Conservation (phyloP, 2,113 vertebrate species). For the Tauraco erythrolophus region DNA sequence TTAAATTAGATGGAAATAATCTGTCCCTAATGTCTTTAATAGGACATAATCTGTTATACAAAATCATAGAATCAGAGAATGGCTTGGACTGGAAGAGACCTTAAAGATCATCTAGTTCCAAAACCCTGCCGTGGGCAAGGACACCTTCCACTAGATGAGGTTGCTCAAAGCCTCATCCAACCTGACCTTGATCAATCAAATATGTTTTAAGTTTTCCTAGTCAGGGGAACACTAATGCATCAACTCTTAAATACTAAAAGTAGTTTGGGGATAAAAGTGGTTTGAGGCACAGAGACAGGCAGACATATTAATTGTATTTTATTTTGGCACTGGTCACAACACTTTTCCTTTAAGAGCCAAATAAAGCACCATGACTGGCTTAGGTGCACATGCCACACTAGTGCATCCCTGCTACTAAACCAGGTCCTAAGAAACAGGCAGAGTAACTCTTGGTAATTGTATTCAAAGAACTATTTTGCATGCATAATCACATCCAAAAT, state of each 20-base stretch:
- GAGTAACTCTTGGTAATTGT: neutral
- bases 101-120: no score
- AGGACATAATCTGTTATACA: neutral
- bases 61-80: neutral
- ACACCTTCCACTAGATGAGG: no score
- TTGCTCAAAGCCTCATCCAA: no score
- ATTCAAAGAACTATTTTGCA: neutral
- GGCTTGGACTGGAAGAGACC: no score
- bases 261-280: neutral
- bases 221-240: neutral
- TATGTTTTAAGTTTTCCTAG: neutral
- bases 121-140: no score
- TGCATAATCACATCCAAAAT: neutral
- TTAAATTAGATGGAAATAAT: neutral
- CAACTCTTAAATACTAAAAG: neutral
- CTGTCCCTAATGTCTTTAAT: neutral
- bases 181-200: neutral
- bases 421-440: neutral
- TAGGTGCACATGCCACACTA: neutral
- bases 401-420: neutral
- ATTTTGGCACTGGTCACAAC: neutral
- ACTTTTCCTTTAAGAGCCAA: neutral
- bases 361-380: neutral
- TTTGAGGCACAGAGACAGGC: neutral
- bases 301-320: neutral